These are phyloP conservation scores for Phorcus lineatus DNA, from an alignment of 2,888 invertebrate species.

Conservation along the genomic window DNA sequence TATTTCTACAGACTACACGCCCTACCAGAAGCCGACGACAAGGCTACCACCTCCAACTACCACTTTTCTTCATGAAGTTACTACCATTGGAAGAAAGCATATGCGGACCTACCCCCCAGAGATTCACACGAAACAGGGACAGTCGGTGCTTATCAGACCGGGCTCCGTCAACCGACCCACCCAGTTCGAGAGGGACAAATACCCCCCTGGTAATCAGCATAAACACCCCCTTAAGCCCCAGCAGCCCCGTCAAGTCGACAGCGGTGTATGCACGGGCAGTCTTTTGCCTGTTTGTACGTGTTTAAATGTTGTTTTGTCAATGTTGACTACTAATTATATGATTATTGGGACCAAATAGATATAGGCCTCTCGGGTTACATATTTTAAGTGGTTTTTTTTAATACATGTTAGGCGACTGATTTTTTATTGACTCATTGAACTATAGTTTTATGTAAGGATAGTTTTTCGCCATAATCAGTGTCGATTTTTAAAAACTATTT, in stretches of 20 bases:
- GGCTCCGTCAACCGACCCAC: not conserved
- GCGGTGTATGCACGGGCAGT: slow-evolving; percentile 19
- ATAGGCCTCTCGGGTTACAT: no score
- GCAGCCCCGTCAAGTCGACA: not conserved
- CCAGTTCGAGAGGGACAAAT: not conserved
- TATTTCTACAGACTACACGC: not conserved
- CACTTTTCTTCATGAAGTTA: not conserved
- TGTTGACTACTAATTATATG: no score
- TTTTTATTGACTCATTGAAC: no score
- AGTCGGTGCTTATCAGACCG: not conserved
- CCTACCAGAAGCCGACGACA: not conserved
- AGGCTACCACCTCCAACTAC: not conserved
- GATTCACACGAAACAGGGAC: not conserved
- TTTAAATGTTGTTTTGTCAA: not conserved
- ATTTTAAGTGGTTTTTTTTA: no score
- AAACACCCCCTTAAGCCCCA: slow-evolving; percentile 12
- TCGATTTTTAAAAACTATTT: no score
- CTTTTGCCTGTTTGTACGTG: slow-evolving; percentile 18
- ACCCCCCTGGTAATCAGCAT: slow-evolving; percentile 15
- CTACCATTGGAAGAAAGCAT: not conserved
- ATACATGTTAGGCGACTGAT: no score
- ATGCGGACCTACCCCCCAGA: slow-evolving; percentile 5
- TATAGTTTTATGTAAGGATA: no score
- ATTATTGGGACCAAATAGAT: no score
- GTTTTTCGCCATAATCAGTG: no score